Evolutionary conservation across 2,113 vertebrate species (phyloP).

Genomic region (Coptodon rendalli): DNA sequence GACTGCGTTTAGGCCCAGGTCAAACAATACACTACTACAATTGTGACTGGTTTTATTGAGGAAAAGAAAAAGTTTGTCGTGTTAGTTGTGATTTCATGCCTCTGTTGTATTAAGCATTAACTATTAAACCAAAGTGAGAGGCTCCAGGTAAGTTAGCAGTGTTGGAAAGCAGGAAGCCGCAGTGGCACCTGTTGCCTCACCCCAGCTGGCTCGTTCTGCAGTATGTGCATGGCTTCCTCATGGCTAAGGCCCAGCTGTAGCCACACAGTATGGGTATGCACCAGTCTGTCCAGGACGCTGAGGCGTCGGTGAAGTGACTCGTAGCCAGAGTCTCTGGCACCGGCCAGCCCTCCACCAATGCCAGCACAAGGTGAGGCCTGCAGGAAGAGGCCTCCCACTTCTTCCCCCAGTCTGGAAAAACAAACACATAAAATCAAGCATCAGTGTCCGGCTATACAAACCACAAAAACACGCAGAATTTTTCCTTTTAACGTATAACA

Average conservation of each 20-base stretch:
- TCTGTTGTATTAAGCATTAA: neutral
- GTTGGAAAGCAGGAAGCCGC: neutral
- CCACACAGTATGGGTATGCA: constrained; percentile 88
- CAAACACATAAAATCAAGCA: neutral
- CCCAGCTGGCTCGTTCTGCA: constrained; percentile 81
- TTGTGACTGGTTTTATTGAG: neutral
- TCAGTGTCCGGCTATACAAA: neutral
- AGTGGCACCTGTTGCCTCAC: constrained; percentile 65
- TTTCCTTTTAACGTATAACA: neutral
- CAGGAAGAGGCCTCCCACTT: constrained; percentile 74
- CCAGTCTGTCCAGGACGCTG: constrained; percentile 85
- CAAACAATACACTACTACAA: neutral
- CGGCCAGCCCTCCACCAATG: constrained; percentile 56
- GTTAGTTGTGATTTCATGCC: neutral
- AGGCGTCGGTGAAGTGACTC: constrained; percentile 83
- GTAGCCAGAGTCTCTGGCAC: constrained; percentile 86
- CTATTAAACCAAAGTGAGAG: neutral
- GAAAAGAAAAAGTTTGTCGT: neutral
- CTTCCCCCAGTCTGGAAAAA: constrained; percentile 72
- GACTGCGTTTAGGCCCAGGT: neutral
- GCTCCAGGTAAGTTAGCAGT: neutral
- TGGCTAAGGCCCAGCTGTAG: constrained; percentile 83
- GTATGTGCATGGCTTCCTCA: constrained; percentile 70
- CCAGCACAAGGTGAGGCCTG: constrained; percentile 61
- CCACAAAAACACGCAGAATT: fast-evolving